Evolutionary conservation across 2,113 vertebrate genomes (phyloP), one percentile per base, ranked within the genome.

Genomic region (Tympanuchus pallidicinctus): DNA sequence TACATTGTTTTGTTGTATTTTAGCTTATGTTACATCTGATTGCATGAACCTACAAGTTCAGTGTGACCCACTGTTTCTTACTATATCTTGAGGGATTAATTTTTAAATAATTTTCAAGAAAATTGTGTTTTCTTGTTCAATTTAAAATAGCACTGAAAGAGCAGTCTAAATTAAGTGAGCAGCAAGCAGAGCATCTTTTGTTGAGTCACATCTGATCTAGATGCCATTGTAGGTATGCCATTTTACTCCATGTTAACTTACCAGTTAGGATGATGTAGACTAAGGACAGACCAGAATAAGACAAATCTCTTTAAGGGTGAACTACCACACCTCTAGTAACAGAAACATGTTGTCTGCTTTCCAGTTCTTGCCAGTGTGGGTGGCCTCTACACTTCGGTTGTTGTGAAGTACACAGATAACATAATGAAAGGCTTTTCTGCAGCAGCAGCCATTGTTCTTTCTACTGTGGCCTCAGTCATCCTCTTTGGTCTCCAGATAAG

Each of bases 381-480:
- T 10, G 99, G 99, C 24, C 97, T 99, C 74, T 99, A 99, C 96
- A 99, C 99, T 1, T 99, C 99, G 0, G 95, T 99, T 2, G 99
- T 99, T 82, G 99, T 99, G 74, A 99, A 99, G 94, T 99, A 99
- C 96, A 99, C 99, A 0, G 99, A 99, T 94, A 99, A 99, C 93
- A 99, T 99, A 78, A 99, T 99, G 99, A 99, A 99, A 95, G 99
- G 99, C 34, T 99, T 99, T 94, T 99, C 99, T 45, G 99, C 99
- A 4, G 99, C 99, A 0, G 98, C 99, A 1, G 99, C 99, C 73
- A 99, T 99, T 40, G 97, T 99, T n/a, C 97, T 99, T n/a, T 99
- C 99, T 21, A 99, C 99, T 1, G 92, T 99, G 71, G 99, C 99
- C 8, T 99, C 99, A 1, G 98, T 99, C 72, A 6, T 98, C 32